Evolutionary conservation across 2,113 vertebrate species (phyloP), one percentile per base, ranked within the genome.

Genomic region (Catagonus wagneri): DNA sequence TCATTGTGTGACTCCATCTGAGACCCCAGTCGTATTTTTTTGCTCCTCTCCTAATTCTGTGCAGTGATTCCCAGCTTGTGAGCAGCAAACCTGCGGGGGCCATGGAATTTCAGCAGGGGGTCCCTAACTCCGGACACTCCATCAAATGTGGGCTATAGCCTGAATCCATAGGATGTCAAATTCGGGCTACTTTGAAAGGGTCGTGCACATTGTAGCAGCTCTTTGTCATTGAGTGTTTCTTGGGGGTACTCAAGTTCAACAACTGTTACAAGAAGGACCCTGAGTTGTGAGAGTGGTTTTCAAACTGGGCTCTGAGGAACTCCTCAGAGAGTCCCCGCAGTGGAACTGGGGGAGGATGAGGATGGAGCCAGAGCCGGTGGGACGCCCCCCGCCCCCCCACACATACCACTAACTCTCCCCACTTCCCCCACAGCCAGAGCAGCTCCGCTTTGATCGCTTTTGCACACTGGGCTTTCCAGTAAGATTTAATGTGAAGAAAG

Each of bases 401-500:
- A 52, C 19, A 78, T 50, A 52, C 34, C 50, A 2, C 69, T 14
- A 60, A 94, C 52, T 34, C 54, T 32, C 14, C 20, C 63, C 36
- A n/a, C 32, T 72, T 65, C 50, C 17, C 61, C 39, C n/a, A 29
- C 65, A 80, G 34, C 58, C 68, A 69, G 7, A 44, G 27, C 25
- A 60, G 34, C 27, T 27, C 50, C 89, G 14, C 68, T 81, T 71
- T 56, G 22, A 23, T 22, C 36, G 58, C 32, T 78, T 32, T 27
- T 76, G 72, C n/a, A 78, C 36, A 23, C 76, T 60, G 36, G 7
- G 27, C 7, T 66, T 83, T 92, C 92, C 80, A 13, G 32, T 76
- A 94, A 95, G 86, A 71, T 80, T 95, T 92, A 93, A 52, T 83
- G 68, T 93, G 92, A 66, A 92, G 61, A 85, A 86, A 78, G 25